Base-by-base conservation (phyloP, 23 tunicate species). In the Styela plicata region DNA sequence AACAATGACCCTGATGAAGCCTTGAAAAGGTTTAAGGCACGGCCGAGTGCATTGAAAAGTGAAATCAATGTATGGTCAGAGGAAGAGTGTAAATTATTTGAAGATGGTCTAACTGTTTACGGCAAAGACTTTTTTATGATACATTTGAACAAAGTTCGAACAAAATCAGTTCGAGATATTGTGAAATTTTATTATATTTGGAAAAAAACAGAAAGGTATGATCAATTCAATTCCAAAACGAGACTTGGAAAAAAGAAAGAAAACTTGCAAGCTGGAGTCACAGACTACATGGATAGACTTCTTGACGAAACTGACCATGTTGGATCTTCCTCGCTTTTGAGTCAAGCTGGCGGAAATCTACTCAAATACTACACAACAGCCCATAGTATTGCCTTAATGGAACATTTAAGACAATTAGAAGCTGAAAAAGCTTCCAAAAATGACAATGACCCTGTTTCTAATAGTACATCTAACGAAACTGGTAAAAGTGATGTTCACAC, bases 131-230 rank as follows among this genome's bases (percentile, higher is more conserved):
- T 91, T 74, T 89, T 79, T 71, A 61, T 31, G 3, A 91, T 91
- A 22, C 97, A 91, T 74, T 80, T 83, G 30, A 83, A 87, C 69
- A 83, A 91, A 76, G 91, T 91, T 21, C 79, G 69, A 34, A 83
- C 91, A 19, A 91, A 91, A 74, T 75, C 74, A 34, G 90, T 91
- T 53, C 85, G 91, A 5, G 97, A 91, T 2, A 87, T 91, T 65
- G 89, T 91, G 18, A 87, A 91, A 73, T 91, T 91, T 74, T 91
- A 91, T 80, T 91, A 91, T 73, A 84, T 91, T n/a, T 91, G 97
- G 97, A 91, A 91, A 68, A 91, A 91, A 36, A 63, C 89, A 16
- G 91, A 87, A 53, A 77, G 90, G 25, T 91, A 83, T 69, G 97
- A 87, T 64, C 81, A 86, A 33, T 91, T 91, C 70, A 91, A 70